Base-by-base conservation (phyloP, 2,888 invertebrate species). In the Eupithecia tripunctaria region DNA sequence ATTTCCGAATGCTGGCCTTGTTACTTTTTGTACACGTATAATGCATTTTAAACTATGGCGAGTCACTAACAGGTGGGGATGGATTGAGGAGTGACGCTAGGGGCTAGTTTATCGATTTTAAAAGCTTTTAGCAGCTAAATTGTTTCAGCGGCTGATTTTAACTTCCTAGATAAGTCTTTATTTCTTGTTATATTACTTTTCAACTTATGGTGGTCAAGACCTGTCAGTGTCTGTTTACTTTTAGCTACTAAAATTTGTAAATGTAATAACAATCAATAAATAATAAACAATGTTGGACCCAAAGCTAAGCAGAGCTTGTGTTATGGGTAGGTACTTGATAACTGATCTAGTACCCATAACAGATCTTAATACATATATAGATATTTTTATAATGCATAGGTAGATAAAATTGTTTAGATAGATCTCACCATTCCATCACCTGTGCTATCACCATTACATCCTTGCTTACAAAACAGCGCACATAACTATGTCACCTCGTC, bases 1-100 rank as follows among this genome's bases (percentile, higher is more conserved):
- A 81, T 82, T 79, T 74, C 84, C 85, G 81, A 79, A 81, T 80
- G 72, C 66, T 74, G 80, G 77, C 84, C 81, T 82, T 81, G 78
- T 68, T 63, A 21, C 51, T 80, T 84, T 82, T 82, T 83, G 76
- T 68, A 60, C 21, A n/a, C 47, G 68, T 65, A 60, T 73, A 71
- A 67, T 73, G 76, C 73, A 76, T 73, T 75, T 75, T 76, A 73
- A 73, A 73, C 69, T 73, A 73, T 68, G 56, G 69, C 71, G 38
- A 75, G 72, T 75, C 67, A 67, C 69, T 67, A 51, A n/a, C 21
- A 60, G 27, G 25, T 60, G 56, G 32, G 63, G 69, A 0, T 51
- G 70, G 67, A 60, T 8, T 27, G 8, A 59, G 38, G 38, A 36
- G 56, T 36, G 25, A 36, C 25, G 10, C 2, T 25, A n/a, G 64